These are phyloP conservation scores for Halichoerus grypus DNA, from an alignment of 2,113 vertebrate genomes.

Conservation along the genomic window DNA sequence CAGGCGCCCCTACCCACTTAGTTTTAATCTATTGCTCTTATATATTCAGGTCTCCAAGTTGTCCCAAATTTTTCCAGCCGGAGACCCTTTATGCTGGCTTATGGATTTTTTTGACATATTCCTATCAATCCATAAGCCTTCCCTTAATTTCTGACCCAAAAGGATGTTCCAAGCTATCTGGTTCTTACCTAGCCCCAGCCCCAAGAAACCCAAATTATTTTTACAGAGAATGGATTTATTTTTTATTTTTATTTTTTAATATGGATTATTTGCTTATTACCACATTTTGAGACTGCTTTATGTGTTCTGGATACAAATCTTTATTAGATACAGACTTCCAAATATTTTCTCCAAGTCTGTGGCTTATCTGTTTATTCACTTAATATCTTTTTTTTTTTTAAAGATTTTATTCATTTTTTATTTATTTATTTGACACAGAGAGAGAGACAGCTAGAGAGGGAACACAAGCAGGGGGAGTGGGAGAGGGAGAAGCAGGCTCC, in stretches of 20 bases:
- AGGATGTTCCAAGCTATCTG: neutral
- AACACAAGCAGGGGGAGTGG: too few relatives aligned
- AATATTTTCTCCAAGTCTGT: neutral
- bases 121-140: neutral
- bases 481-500: too few relatives aligned
- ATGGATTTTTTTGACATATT: neutral
- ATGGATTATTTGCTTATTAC: neutral
- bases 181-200: neutral
- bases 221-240: neutral
- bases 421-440: too few relatives aligned
- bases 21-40: neutral
- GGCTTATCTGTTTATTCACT: neutral
- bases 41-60: neutral
- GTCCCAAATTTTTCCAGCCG: neutral
- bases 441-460: too few relatives aligned
- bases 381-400: too few relatives aligned
- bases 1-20: neutral
- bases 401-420: too few relatives aligned
- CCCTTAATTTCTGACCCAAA: neutral
- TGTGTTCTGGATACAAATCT: neutral
- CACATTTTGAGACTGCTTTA: neutral
- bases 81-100: neutral
- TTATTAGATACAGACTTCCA: neutral
- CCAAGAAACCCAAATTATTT: neutral
- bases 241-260: too few relatives aligned